phyloP scores from a whole-genome alignment of 2,888 invertebrate species.

The Lithophane leautieri region DNA sequence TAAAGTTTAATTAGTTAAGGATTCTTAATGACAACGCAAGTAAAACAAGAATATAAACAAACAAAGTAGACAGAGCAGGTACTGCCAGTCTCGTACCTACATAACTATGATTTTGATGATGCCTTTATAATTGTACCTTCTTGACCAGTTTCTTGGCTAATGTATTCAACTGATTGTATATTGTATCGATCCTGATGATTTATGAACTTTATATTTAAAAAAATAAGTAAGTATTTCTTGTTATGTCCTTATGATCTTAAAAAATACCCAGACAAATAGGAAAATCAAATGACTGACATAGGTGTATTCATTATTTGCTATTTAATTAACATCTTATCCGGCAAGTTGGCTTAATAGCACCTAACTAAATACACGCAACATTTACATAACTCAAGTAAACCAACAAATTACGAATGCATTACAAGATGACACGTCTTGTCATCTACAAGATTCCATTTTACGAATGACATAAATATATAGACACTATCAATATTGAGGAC shows the following conservation, averaged over 20 bases:
- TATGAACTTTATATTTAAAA: slow-evolving; percentile 11
- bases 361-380: slow-evolving; percentile 40
- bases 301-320: slow-evolving; percentile 42
- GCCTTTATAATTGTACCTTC: background rate
- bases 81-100: too few species aligned
- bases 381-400: slow-evolving; percentile 41
- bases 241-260: slow-evolving; percentile 40
- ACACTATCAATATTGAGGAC: background rate
- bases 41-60: slow-evolving; percentile 7
- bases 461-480: background rate
- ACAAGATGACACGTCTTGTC: slow-evolving; percentile 13
- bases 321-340: slow-evolving; percentile 50
- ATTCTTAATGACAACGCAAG: background rate
- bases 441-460: slow-evolving; percentile 9
- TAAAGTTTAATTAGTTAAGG: background rate
- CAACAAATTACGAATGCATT: slow-evolving; percentile 24
- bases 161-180: background rate
- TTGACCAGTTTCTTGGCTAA: slow-evolving; percentile 13
- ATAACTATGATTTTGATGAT: slow-evolving; percentile 2
- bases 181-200: background rate
- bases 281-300: slow-evolving; percentile 48
- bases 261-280: slow-evolving; percentile 24
- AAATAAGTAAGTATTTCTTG: slow-evolving; percentile 16
- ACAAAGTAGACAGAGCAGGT: too few species aligned
- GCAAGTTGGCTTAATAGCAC: slow-evolving; percentile 33